phyloP scores from a whole-genome alignment of 1,140 invertebrate species.

The Drosophila elegans region DNA sequence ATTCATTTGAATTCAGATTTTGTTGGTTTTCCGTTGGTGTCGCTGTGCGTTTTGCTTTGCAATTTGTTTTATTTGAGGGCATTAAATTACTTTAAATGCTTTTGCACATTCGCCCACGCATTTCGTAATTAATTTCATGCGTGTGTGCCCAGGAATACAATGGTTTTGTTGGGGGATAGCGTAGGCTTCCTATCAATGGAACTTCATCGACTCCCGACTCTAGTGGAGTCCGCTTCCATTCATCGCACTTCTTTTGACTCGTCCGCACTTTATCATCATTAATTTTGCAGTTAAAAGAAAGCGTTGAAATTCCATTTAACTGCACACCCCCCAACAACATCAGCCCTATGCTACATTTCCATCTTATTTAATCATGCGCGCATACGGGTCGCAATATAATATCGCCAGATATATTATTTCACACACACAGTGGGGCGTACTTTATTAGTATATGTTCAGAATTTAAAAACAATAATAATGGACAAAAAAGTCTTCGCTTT shows the following conservation, averaged over 20 bases:
- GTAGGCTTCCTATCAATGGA: background rate
- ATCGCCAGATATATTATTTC: slow-evolving; percentile 16
- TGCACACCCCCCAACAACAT: background rate
- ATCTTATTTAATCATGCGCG: slow-evolving; percentile 55
- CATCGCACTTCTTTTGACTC: slow-evolving; percentile 2
- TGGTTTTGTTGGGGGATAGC: background rate
- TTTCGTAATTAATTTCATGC: slow-evolving; percentile 53
- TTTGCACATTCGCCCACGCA: slow-evolving; percentile 23
- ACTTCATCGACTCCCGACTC: background rate
- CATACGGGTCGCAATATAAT: slow-evolving; percentile 56
- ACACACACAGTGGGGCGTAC: background rate
- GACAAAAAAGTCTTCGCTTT: too few relatives aligned
- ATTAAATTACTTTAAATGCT: slow-evolving; percentile 44
- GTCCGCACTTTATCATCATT: slow-evolving; percentile 45
- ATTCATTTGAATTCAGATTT: slow-evolving; percentile 38
- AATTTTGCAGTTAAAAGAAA: slow-evolving; percentile 59
- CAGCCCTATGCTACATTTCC: slow-evolving; percentile 1
- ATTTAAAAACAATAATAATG: background rate
- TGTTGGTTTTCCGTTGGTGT: slow-evolving; percentile 3
- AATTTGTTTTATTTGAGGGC: slow-evolving; percentile 38
- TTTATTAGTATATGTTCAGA: background rate
- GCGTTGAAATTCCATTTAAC: slow-evolving; percentile 63
- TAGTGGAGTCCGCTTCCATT: background rate
- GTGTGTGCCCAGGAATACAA: slow-evolving; percentile 35
- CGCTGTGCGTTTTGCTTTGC: slow-evolving; percentile 28